A percentile compares a stretch with the other conserved stretches of the same genome.
Evolutionary conservation across 2,113 vertebrate genomes (phyloP).

Genomic region (Gorsachius goisagi): DNA sequence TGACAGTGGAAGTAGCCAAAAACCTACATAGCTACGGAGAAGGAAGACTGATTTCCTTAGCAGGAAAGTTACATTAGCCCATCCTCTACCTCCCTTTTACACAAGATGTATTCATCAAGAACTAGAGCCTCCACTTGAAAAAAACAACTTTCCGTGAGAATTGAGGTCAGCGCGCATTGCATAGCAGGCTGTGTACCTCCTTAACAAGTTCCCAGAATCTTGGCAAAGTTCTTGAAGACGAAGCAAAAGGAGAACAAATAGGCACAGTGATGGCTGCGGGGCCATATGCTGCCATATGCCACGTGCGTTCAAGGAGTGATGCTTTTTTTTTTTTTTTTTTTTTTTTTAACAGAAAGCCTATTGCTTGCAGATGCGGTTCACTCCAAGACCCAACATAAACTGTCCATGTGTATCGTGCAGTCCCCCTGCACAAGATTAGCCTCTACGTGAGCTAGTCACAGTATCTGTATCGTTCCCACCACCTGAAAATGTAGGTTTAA

Average conservation of each 20-base stretch:
- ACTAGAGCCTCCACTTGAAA: background rate
- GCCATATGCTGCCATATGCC: background rate
- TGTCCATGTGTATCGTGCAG: background rate
- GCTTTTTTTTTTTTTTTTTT: no score
- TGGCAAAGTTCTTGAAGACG: background rate
- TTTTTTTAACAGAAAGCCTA: background rate
- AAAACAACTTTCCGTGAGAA: background rate
- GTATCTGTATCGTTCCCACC: no score
- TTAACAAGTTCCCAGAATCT: background rate
- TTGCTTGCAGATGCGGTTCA: background rate
- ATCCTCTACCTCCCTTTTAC: background rate
- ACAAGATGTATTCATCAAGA: background rate
- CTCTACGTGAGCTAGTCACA: background rate
- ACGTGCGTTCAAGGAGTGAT: accelerated
- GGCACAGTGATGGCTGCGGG: background rate
- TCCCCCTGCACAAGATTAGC: background rate
- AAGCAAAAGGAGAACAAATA: background rate
- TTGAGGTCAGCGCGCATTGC: background rate
- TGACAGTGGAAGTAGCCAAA: background rate
- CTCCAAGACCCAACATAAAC: accelerated
- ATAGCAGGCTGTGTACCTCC: background rate
- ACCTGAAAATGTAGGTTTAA: background rate
- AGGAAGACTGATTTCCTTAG: background rate
- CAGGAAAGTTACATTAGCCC: background rate
- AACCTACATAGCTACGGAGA: background rate